Base-by-base conservation (phyloP, 1,140 invertebrate species). In the Batillaria attramentaria region DNA sequence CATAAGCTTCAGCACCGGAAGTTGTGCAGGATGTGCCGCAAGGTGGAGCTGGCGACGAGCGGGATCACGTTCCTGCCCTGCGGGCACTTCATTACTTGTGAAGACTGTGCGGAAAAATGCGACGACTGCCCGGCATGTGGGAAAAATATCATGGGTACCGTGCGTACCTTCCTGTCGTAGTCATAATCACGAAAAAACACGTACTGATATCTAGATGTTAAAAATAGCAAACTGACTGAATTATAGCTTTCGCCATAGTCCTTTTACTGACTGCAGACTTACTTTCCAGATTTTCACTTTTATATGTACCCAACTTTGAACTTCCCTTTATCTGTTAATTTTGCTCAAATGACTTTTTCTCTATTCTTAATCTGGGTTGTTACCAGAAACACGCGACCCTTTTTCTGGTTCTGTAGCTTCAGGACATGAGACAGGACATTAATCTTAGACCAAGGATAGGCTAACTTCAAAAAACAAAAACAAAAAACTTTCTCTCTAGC, bases 61-160 rank as follows among this genome's bases (percentile, higher is more conserved):
- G 73, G 73, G 35, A 37, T 75, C 33, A 75, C 73, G 10, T 79
- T 79, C 54, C 69, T 72, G 31, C 77, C 77, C 35, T 79, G 77
- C 41, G 77, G 77, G 31, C 77, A 79, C 50, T 72, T 79, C 57
- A 60, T 72, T n/a, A 79, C 77, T 1, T 79, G 77, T 57, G 68
- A 79, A 35, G 33, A 69, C 33, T 79, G 77, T 31, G 33, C 77
- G 13, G 70, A 72, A 41, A 73, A 39, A 42, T 43, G 39, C 54
- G 69, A 79, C 31, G 41, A 73, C 33, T 79, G 77, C 31, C 69
- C 70, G 16, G 54, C 54, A 41, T 79, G 77, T 65, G 69, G 65
- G 13, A 46, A 41, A 54, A 69, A 37, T 18, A 72, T 78, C 66
- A 78, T 78, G 76, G 76, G 76, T 35, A 78, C 76, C 4, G 76